Evolutionary conservation across 2,888 invertebrate genomes (phyloP), one percentile per base, ranked within the genome.

Genomic region (Orthosia gothica): DNA sequence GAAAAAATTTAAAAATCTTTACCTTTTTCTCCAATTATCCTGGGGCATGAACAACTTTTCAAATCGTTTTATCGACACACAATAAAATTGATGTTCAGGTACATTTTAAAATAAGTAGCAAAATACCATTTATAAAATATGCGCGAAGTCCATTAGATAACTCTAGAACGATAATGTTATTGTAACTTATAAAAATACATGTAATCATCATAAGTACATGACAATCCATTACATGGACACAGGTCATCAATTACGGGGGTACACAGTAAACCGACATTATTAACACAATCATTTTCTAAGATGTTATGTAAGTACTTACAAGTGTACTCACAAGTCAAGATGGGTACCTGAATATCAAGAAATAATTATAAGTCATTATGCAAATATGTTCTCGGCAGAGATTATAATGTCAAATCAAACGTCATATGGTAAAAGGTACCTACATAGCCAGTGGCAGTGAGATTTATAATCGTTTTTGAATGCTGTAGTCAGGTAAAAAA

Each of bases 231-330:
- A 82, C 58, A 20, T 26, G 45, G 58, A 75, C 77, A 65, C 66
- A 78, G 70, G 75, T 84, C 83, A 74, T 78, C 74, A 82, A 82
- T 84, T 84, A 83, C 67, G 26, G 52, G n/a, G 52, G 70, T 70
- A 82, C 70, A 69, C 52, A 79, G 63, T 52, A 75, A 79, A 83
- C 66, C 74, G 71, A 65, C 69, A 67, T 83, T 81, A 83, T 80
- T 79, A 70, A 79, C 74, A 59, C 82, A 78, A 77, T 87, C 67
- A 75, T 90, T 89, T 87, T 88, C 90, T 88, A 88, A 45, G 82
- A 65, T 82, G 81, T 72, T 70, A 65, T 52, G 58, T 79, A 71
- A 69, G 54, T 75, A 78, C 32, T 26, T 26, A 26, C 26, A 26
- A 26, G 26, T 2, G n/a, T 63, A 54, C 23, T 57, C 47, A 26